Percentiles rank a stretch among this genome's conserved stretches.
Conservation (phyloP, 2,797 vertebrate species). For the Peromyscus nudipes region DNA sequence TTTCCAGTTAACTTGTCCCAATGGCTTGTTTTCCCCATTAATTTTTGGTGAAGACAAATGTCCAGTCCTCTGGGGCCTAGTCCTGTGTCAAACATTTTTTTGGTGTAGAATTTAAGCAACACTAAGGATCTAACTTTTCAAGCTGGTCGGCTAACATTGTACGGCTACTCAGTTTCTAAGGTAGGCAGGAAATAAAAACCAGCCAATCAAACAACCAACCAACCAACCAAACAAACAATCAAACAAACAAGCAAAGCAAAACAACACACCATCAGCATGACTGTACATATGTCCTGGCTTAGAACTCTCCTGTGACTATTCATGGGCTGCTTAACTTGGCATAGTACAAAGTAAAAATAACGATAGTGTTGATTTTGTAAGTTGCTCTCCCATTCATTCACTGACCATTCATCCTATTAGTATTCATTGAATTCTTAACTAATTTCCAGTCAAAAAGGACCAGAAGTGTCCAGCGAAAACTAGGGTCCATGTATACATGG, state of each 20-base stretch:
- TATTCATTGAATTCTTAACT: background rate
- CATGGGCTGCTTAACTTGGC: background rate
- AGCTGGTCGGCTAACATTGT: background rate
- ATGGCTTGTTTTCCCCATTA: background rate
- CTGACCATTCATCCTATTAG: background rate
- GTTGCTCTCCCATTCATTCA: background rate
- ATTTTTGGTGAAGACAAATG: background rate
- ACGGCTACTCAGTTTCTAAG: background rate
- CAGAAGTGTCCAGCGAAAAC: background rate
- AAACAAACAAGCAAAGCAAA: background rate
- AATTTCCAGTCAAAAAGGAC: background rate
- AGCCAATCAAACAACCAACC: background rate
- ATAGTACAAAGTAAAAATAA: background rate
- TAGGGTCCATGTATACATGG: background rate
- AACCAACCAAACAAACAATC: background rate
- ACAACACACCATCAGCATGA: background rate
- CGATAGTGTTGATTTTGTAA: background rate
- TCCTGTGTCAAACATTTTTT: background rate
- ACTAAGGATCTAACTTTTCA: background rate
- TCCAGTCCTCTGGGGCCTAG: background rate
- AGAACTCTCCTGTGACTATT: no score
- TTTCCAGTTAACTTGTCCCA: background rate
- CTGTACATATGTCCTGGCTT: background rate
- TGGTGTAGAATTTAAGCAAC: background rate
- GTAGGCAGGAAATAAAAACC: background rate